Percentiles rank a stretch among this genome's conserved stretches.
Evolutionary conservation across 2,113 vertebrate species (phyloP).

Genomic region (Thamnaconus septentrionalis): DNA sequence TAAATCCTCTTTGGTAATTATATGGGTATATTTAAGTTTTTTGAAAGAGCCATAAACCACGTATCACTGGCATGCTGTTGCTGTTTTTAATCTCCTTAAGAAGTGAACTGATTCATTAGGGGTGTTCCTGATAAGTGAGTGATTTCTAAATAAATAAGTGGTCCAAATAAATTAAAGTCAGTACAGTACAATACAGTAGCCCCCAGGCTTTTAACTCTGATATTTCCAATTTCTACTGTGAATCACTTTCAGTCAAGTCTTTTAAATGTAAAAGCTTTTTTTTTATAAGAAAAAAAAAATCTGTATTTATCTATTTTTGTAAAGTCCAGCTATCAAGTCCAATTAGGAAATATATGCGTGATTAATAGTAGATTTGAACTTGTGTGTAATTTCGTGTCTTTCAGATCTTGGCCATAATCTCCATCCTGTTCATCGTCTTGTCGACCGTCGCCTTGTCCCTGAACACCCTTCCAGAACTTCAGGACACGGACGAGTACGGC

Average conservation of each 20-base stretch:
- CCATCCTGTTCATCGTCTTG: constrained; percentile 98
- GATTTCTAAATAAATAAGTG: constrained; percentile 63
- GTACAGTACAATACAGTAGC: too few species aligned
- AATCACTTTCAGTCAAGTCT: constrained; percentile 32
- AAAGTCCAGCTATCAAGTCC: not conserved
- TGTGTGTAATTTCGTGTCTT: constrained; percentile 60
- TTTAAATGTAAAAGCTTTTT: constrained; percentile 21
- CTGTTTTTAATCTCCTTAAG: too few species aligned
- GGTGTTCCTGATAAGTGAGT: constrained; percentile 38
- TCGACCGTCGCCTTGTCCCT: constrained; percentile 98
- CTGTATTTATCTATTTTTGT: not conserved
- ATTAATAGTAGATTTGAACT: not conserved
- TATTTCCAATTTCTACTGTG: not conserved
- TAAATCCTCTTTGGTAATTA: too few species aligned
- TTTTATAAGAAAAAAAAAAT: constrained; percentile 3
- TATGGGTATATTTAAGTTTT: not conserved
- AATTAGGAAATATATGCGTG: not conserved
- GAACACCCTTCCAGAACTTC: constrained; percentile 97
- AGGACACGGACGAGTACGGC: constrained; percentile 91
- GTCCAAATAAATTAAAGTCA: constrained; percentile 20
- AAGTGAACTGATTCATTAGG: too few species aligned
- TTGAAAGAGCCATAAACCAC: too few species aligned
- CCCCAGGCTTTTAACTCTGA: too few species aligned
- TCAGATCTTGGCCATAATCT: constrained; percentile 98
- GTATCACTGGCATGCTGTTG: too few species aligned